A percentile compares a stretch with the other conserved stretches of the same genome.
phyloP scores from a whole-genome alignment of 2,113 vertebrate genomes.

The Shinisaurus crocodilurus region DNA sequence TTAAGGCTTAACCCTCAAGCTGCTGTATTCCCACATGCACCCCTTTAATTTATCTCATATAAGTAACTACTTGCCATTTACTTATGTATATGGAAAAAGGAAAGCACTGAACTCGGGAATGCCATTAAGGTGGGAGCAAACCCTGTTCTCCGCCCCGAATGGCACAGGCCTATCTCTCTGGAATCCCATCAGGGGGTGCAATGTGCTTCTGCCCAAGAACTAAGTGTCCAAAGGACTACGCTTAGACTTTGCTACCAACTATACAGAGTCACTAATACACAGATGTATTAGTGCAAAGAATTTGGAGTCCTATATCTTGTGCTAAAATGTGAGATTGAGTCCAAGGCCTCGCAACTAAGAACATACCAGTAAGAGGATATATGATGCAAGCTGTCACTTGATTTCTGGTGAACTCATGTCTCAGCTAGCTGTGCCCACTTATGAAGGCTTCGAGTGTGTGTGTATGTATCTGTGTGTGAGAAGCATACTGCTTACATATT shows the following conservation, averaged over 20 bases:
- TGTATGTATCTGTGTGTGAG: not conserved
- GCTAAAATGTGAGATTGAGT: not conserved
- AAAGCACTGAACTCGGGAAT: not conserved
- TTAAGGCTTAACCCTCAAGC: not conserved
- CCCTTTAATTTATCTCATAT: not conserved
- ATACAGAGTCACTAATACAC: not conserved
- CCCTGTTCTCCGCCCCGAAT: not conserved
- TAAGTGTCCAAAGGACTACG: not conserved
- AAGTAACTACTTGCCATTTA: not conserved
- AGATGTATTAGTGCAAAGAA: not conserved
- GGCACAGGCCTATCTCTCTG: not conserved
- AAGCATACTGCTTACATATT: not conserved
- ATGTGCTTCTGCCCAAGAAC: not conserved
- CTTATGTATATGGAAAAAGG: not conserved
- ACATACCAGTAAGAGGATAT: not conserved
- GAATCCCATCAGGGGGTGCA: not conserved
- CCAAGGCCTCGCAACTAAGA: not conserved
- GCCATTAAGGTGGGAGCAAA: not conserved
- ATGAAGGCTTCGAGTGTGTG: not conserved
- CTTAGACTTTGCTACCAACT: not conserved
- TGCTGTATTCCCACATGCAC: not conserved
- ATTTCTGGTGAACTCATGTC: conserved; percentile 10
- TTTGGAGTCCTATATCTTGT: not conserved
- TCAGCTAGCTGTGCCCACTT: not conserved
- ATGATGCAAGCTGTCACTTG: not conserved